Conservation (phyloP, 2,888 invertebrate genomes). For the Watsonalla cultraria region DNA sequence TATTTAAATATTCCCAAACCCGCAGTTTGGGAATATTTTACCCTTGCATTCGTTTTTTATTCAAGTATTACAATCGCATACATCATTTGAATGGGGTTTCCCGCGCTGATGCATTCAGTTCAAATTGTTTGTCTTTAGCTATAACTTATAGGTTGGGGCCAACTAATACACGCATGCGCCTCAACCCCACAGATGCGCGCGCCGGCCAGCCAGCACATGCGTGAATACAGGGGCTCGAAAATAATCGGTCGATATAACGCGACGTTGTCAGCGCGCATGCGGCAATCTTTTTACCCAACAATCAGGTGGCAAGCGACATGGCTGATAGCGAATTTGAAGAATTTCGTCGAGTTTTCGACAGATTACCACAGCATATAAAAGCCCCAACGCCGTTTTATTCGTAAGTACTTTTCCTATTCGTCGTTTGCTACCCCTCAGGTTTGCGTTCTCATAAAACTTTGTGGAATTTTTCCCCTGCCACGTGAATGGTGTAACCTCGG, state of each 20-base stretch:
- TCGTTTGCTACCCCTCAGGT: neutral
- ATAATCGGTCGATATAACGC: constrained; percentile 54
- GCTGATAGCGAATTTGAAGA: constrained; percentile 96
- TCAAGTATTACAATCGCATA: neutral
- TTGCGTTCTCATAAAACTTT: constrained; percentile 6
- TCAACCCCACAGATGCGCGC: neutral
- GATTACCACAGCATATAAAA: constrained; percentile 87
- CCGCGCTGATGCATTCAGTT: neutral
- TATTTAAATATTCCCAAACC: too few relatives aligned
- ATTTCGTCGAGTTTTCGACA: constrained; percentile 92
- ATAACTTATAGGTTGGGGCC: neutral
- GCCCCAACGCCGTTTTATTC: constrained; percentile 91
- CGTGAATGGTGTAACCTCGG: constrained; percentile 19
- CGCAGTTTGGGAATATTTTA: too few relatives aligned
- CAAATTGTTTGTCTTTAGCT: neutral
- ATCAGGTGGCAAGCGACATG: constrained; percentile 88
- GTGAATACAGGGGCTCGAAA: constrained; percentile 21
- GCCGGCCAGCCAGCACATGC: constrained; percentile 12
- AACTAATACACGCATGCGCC: neutral
- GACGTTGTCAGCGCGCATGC: constrained; percentile 55
- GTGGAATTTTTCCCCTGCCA: constrained; percentile 22
- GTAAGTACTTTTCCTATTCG: constrained; percentile 80
- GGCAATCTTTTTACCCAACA: constrained; percentile 59
- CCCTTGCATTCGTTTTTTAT: too few relatives aligned
- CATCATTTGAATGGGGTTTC: neutral